Evolutionary conservation across 2,113 vertebrate species (phyloP).

Genomic region (Ctenomys sociabilis): DNA sequence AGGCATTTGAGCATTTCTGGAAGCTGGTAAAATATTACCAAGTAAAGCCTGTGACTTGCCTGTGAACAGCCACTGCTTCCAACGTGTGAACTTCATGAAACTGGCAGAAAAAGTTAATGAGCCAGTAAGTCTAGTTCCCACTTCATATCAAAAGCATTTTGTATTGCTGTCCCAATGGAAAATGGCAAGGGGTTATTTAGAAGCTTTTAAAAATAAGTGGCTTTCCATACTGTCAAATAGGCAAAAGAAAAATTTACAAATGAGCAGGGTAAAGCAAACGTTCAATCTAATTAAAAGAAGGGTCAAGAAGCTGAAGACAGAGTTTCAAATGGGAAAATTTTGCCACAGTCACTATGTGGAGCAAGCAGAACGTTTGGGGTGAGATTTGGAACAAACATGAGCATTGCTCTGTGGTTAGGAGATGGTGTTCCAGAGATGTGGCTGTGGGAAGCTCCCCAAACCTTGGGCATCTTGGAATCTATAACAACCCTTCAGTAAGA

Average conservation of each 20-base stretch:
- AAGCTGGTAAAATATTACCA: neutral
- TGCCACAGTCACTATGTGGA: neutral
- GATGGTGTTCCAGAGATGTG: neutral
- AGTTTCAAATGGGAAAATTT: neutral
- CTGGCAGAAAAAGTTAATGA: neutral
- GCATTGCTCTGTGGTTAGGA: neutral
- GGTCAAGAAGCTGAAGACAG: neutral
- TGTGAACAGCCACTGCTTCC: neutral
- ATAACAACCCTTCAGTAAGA: neutral
- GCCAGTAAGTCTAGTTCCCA: neutral
- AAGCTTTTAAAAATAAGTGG: constrained; percentile 27
- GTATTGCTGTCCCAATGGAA: neutral
- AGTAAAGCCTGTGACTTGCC: neutral
- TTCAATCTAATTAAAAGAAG: constrained; percentile 28
- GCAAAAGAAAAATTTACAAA: constrained; percentile 35
- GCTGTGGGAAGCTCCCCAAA: neutral
- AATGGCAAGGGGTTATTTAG: constrained; percentile 22
- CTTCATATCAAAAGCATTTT: constrained; percentile 25
- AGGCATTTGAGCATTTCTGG: neutral
- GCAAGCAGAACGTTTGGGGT: neutral
- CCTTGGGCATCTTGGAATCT: neutral
- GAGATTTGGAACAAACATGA: constrained; percentile 34
- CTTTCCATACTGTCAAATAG: constrained; percentile 27
- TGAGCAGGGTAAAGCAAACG: neutral
- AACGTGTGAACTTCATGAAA: neutral